Evolutionary conservation across 2,113 vertebrate species (phyloP).

Genomic region (Sisor rabdophorus): DNA sequence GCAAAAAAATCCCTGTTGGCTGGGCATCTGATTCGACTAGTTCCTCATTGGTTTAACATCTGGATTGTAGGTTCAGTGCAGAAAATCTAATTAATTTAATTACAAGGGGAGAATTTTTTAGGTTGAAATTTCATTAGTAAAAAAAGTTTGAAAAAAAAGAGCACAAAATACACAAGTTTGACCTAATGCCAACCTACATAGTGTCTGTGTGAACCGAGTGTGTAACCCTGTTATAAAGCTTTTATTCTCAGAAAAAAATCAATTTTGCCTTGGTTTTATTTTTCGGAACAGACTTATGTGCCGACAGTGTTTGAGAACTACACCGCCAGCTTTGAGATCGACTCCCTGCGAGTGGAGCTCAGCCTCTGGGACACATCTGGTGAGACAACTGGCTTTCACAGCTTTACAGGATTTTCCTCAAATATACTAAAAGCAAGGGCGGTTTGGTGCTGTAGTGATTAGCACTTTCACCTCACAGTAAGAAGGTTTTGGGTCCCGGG

Average conservation of each 20-base stretch:
- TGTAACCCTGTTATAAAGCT: neutral
- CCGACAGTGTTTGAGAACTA: constrained; percentile 84
- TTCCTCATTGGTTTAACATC: neutral
- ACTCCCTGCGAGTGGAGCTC: constrained; percentile 84
- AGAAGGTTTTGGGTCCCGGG: too few species aligned
- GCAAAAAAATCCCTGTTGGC: too few species aligned
- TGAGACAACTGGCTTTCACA: constrained; percentile 58
- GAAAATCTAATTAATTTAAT: neutral
- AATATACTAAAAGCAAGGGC: neutral
- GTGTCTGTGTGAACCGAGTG: neutral
- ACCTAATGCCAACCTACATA: neutral
- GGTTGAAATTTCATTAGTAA: neutral
- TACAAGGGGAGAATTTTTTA: neutral
- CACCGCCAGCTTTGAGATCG: constrained; percentile 88
- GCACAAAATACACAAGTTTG: neutral
- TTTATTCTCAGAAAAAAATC: neutral
- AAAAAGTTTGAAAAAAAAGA: neutral
- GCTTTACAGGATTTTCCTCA: neutral
- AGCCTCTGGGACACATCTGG: constrained; percentile 88
- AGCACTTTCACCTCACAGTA: too few species aligned
- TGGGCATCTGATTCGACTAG: neutral
- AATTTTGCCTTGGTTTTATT: neutral
- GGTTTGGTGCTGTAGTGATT: too few species aligned
- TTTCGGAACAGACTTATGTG: constrained; percentile 4
- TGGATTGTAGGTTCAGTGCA: neutral